Conservation (phyloP, 2,888 invertebrate species). For the Tortrix viridana region DNA sequence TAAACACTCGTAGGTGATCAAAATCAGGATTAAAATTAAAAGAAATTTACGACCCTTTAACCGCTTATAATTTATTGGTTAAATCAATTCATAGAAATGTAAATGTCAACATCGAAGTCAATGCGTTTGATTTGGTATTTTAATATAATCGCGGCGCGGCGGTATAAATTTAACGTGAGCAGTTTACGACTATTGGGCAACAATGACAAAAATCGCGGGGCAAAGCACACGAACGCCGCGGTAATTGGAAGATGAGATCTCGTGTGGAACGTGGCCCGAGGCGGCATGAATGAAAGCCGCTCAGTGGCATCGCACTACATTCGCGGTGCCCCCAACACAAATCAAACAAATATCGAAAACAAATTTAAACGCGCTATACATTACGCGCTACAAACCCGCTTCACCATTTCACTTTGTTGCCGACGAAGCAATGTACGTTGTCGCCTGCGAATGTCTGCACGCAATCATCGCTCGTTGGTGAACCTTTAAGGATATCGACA, state of each 20-base stretch:
- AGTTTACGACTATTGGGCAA: slow-evolving; percentile 62
- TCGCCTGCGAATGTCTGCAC: slow-evolving; percentile 38
- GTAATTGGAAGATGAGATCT: slow-evolving; percentile 83
- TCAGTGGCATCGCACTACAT: slow-evolving; percentile 72
- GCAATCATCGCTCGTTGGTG: slow-evolving; percentile 53
- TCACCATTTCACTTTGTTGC: not conserved
- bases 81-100: slow-evolving; percentile 28
- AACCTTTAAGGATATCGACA: slow-evolving; percentile 82
- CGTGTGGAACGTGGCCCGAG: slow-evolving; percentile 77
- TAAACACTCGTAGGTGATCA: slow-evolving; percentile 1
- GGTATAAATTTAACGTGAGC: slow-evolving; percentile 34
- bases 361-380: slow-evolving; percentile 48
- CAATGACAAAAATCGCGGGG: slow-evolving; percentile 75
- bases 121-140: slow-evolving; percentile 19
- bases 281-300: slow-evolving; percentile 84
- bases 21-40: slow-evolving; percentile 2
- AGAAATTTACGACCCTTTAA: slow-evolving; percentile 15
- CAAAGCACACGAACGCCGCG: slow-evolving; percentile 66
- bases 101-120: slow-evolving; percentile 19
- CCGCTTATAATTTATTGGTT: slow-evolving; percentile 29
- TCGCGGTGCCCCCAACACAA: slow-evolving; percentile 54
- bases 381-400: slow-evolving; percentile 43
- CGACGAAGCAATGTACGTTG: slow-evolving; percentile 49
- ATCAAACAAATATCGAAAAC: slow-evolving; percentile 52
- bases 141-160: slow-evolving; percentile 26